These are phyloP conservation scores for Corythornis vintsioides DNA, from an alignment of 2,113 vertebrate genomes.

Conservation along the genomic window DNA sequence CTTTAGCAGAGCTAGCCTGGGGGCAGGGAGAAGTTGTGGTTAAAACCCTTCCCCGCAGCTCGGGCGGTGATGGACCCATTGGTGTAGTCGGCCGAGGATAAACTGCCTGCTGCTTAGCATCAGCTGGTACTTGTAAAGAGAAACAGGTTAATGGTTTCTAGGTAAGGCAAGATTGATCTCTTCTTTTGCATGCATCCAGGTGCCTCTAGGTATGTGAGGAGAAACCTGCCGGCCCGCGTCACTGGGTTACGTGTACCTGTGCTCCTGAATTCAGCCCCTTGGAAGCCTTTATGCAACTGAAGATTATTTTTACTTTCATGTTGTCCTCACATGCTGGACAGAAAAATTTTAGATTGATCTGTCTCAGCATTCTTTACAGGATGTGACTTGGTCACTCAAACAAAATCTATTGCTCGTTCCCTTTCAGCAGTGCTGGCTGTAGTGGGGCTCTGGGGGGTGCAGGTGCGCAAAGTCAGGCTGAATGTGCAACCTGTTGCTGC, in stretches of 20 bases:
- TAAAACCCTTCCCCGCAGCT: background rate
- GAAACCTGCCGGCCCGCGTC: background rate
- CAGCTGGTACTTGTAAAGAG: background rate
- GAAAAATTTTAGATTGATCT: background rate
- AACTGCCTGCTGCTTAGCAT: background rate
- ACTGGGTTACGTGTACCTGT: background rate
- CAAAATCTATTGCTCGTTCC: background rate
- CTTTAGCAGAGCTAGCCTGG: background rate
- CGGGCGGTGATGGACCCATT: background rate
- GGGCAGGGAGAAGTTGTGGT: background rate
- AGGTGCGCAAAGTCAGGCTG: background rate
- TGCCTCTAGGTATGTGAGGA: accelerated
- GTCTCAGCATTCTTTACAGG: background rate
- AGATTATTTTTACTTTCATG: background rate
- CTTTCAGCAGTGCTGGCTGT: background rate
- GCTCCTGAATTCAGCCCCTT: accelerated
- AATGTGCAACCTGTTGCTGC: background rate
- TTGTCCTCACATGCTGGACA: accelerated
- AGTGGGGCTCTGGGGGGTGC: background rate
- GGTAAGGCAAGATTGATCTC: background rate
- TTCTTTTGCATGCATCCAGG: background rate
- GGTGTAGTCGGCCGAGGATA: background rate
- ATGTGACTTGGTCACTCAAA: background rate
- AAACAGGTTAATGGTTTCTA: background rate
- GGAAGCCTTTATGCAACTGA: background rate